phyloP scores from a whole-genome alignment of 2,113 vertebrate genomes.

The Columba janthina region DNA sequence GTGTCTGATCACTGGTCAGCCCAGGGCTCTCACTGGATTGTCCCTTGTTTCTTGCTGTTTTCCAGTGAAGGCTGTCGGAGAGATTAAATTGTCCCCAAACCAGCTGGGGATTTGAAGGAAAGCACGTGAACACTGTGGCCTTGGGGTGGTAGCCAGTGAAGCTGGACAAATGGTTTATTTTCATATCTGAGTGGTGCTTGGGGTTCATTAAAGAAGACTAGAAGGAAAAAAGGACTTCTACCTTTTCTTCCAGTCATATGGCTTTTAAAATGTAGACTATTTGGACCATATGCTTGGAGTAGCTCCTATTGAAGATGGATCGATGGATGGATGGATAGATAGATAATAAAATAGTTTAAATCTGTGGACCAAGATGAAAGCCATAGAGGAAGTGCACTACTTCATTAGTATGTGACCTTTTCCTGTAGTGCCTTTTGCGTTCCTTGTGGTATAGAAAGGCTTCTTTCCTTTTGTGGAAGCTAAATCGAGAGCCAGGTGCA shows the following conservation, averaged over 20 bases:
- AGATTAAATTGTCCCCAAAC: not conserved
- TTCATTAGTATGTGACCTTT: not conserved
- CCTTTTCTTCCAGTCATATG: not conserved
- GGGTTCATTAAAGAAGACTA: not conserved
- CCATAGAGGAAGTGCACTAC: not conserved
- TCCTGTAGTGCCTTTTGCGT: not conserved
- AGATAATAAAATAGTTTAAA: not conserved
- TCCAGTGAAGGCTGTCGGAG: not conserved
- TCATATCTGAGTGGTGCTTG: not conserved
- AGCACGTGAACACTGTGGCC: not conserved
- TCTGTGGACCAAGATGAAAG: not conserved
- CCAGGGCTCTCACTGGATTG: not conserved
- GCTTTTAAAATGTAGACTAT: not conserved
- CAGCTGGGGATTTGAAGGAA: not conserved
- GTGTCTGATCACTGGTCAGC: not conserved
- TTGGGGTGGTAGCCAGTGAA: not conserved
- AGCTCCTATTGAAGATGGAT: not conserved
- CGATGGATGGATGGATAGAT: not conserved
- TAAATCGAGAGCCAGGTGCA: not conserved
- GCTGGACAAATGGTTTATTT: not conserved
- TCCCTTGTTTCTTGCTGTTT: not conserved
- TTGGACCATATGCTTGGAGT: not conserved
- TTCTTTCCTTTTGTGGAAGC: not conserved
- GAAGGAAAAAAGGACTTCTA: not conserved
- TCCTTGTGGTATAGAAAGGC: not conserved